Evolutionary conservation across 1,140 invertebrate genomes (phyloP).

Genomic region (Pseudomyrmex pallidus): DNA sequence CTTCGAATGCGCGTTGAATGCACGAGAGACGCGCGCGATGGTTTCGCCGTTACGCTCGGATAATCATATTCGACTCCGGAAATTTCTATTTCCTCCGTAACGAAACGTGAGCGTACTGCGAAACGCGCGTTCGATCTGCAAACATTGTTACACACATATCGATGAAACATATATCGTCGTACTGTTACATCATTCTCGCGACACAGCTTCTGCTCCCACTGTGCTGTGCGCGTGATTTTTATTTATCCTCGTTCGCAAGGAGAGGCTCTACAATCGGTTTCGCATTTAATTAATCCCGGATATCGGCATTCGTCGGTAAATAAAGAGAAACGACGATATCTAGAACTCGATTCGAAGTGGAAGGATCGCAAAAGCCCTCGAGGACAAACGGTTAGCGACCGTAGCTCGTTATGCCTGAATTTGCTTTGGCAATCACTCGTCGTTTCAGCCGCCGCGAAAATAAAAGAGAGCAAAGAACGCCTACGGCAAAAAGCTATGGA

Average conservation of each 20-base stretch:
- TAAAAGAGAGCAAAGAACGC: constrained; percentile 1
- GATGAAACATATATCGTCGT: neutral
- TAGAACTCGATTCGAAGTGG: neutral
- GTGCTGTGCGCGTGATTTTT: neutral
- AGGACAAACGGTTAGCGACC: neutral
- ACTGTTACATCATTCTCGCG: neutral
- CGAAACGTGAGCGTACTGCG: neutral
- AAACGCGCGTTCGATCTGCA: neutral
- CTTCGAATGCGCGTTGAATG: too few relatives aligned
- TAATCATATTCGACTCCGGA: neutral
- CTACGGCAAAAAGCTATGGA: neutral
- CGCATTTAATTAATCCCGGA: constrained; percentile 32
- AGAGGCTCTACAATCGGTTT: neutral
- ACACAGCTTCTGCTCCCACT: constrained; percentile 16
- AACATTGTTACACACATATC: constrained; percentile 21
- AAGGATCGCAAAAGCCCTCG: neutral
- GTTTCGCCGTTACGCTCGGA: too few relatives aligned
- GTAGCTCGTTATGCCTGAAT: constrained; percentile 40
- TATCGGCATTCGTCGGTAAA: neutral
- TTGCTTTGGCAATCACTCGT: constrained; percentile 32
- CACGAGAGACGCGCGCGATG: neutral
- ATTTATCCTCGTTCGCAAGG: neutral
- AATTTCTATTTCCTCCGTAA: constrained; percentile 18
- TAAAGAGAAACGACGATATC: neutral
- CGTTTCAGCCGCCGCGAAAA: neutral